phyloP scores from a whole-genome alignment of 2,797 vertebrate genomes.

The Ptychobarbus kaznakovi region DNA sequence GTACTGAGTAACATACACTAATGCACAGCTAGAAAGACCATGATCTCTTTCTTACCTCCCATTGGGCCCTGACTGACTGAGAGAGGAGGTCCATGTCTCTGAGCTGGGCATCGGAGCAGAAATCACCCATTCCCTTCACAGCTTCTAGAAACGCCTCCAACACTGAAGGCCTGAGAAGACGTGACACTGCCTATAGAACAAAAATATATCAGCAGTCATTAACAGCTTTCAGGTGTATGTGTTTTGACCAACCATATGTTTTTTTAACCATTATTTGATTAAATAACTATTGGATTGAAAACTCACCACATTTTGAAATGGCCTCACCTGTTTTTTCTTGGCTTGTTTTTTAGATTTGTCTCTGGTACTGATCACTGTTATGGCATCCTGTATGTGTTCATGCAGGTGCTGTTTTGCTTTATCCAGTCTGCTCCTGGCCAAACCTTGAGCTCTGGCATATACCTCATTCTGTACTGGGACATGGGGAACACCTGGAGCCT shows the following conservation, averaged over 20 bases:
- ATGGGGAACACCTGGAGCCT: slow-evolving; percentile 30
- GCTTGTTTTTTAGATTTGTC: slow-evolving; percentile 71
- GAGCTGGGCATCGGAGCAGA: slow-evolving; percentile 74
- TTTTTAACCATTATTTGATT: neutral
- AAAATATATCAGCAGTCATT: neutral
- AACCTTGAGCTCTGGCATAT: slow-evolving; percentile 66
- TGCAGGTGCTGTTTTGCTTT: slow-evolving; percentile 80
- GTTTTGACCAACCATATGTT: neutral
- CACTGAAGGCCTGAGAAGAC: slow-evolving; percentile 75
- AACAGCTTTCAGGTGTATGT: neutral
- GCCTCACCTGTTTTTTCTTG: slow-evolving; percentile 83
- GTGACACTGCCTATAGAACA: slow-evolving; percentile 78
- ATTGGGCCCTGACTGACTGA: slow-evolving; percentile 77
- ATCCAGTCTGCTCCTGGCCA: slow-evolving; percentile 79
- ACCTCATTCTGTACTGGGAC: slow-evolving; percentile 66
- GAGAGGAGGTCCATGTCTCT: slow-evolving; percentile 77
- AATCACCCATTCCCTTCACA: slow-evolving; percentile 77
- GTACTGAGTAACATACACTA: slow-evolving; percentile 12
- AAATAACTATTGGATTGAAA: neutral
- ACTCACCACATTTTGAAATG: neutral
- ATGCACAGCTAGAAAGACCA: neutral
- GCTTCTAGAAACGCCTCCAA: slow-evolving; percentile 85
- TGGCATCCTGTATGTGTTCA: slow-evolving; percentile 77
- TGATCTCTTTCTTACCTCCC: slow-evolving; percentile 84
- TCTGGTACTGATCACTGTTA: slow-evolving; percentile 77